These are phyloP conservation scores for Molossus alvarezi DNA, from an alignment of 2,797 vertebrate genomes.

Conservation along the genomic window DNA sequence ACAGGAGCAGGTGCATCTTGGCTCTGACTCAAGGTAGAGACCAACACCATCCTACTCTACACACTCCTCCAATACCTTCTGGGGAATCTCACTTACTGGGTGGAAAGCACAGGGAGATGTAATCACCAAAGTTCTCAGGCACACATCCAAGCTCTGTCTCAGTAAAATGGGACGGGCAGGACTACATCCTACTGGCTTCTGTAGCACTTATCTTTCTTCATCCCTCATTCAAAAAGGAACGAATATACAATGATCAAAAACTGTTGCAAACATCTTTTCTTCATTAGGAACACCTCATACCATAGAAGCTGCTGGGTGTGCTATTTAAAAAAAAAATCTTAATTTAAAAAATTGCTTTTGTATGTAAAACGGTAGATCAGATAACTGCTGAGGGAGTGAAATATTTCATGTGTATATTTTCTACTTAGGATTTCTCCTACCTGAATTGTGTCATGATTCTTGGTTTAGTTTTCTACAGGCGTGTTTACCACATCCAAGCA, in stretches of 20 bases:
- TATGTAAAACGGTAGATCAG: slow-evolving; percentile 34
- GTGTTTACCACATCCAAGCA: slow-evolving; percentile 5
- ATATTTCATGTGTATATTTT: slow-evolving; percentile 9
- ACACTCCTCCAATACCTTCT: neutral
- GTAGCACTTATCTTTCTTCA: slow-evolving; percentile 16
- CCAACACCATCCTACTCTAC: neutral
- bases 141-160: neutral
- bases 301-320: neutral
- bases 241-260: slow-evolving; percentile 27
- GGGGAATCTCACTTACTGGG: neutral
- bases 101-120: neutral
- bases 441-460: slow-evolving; percentile 5
- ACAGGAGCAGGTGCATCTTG: neutral
- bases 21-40: neutral
- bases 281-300: slow-evolving; percentile 10
- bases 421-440: slow-evolving; percentile 26
- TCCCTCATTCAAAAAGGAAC: neutral
- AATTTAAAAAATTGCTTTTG: slow-evolving; percentile 8
- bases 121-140: neutral
- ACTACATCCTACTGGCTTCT: neutral
- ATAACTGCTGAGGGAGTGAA: slow-evolving; percentile 9
- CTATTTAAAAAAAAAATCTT: slow-evolving; percentile 1
- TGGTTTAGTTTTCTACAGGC: slow-evolving; percentile 13
- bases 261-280: neutral
- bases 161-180: slow-evolving; percentile 21